Evolutionary conservation across 2,888 invertebrate species (phyloP).

Genomic region (Lepas anatifera): DNA sequence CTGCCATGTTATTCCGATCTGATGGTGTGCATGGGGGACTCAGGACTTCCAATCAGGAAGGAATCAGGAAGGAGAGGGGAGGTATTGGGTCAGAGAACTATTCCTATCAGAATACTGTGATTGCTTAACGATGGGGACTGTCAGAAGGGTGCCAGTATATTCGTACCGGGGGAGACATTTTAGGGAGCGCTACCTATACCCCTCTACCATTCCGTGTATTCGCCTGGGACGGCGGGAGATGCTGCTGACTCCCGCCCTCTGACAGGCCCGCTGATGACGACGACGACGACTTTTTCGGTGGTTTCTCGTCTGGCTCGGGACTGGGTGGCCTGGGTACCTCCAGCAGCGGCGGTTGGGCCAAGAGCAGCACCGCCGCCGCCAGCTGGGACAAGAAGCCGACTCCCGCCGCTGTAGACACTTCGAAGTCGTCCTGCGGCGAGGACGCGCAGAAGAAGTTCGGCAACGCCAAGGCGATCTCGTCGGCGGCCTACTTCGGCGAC

Average conservation of each 20-base stretch:
- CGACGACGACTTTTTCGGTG: constrained; percentile 19
- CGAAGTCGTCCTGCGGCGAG: constrained; percentile 37
- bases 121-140: too few species aligned
- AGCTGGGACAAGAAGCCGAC: neutral
- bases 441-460: constrained; percentile 93
- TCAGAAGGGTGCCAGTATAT: too few species aligned
- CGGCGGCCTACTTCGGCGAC: constrained; percentile 88
- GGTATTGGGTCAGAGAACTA: too few species aligned
- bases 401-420: neutral
- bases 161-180: too few species aligned
- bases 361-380: neutral
- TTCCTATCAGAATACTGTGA: too few species aligned
- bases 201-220: too few species aligned
- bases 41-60: too few species aligned
- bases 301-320: neutral
- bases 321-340: neutral
- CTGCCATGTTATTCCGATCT: too few species aligned
- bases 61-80: too few species aligned
- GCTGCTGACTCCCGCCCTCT: neutral
- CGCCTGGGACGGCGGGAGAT: too few species aligned
- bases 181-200: too few species aligned
- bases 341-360: neutral
- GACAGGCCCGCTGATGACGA: constrained; percentile 20
- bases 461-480: constrained; percentile 93
- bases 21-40: too few species aligned